Evolutionary conservation across 2,888 invertebrate species (phyloP).

Genomic region (Seladonia tumulorum): DNA sequence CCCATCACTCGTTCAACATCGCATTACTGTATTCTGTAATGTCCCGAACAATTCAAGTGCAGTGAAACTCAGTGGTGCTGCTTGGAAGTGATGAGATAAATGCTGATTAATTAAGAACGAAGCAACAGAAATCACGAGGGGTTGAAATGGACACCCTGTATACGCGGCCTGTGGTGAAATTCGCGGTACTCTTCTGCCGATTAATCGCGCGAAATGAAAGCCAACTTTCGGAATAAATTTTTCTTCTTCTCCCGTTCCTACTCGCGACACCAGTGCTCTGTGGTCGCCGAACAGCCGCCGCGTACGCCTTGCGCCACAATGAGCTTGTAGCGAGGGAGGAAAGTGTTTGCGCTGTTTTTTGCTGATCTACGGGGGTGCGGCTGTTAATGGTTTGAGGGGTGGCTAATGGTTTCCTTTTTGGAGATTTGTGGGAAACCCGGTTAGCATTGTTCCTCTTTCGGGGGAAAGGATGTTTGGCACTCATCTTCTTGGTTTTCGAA

Average conservation of each 20-base stretch:
- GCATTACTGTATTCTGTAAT: no score
- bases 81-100: neutral
- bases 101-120: neutral
- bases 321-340: neutral
- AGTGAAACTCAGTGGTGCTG: neutral
- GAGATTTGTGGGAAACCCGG: neutral
- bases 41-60: no score
- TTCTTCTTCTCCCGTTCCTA: neutral
- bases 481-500: no score
- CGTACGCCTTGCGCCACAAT: neutral
- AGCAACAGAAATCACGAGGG: neutral
- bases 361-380: neutral
- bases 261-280: neutral
- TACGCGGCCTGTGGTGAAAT: neutral
- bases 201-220: neutral
- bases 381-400: neutral
- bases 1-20: no score
- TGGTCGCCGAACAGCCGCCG: neutral
- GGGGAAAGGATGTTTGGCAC: no score
- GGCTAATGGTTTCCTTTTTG: neutral
- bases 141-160: neutral
- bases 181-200: neutral
- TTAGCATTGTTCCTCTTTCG: neutral
- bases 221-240: conserved; percentile 4
- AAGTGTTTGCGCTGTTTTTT: neutral